Evolutionary conservation across 2,888 invertebrate genomes (phyloP).

Genomic region (Calameuta idolon): DNA sequence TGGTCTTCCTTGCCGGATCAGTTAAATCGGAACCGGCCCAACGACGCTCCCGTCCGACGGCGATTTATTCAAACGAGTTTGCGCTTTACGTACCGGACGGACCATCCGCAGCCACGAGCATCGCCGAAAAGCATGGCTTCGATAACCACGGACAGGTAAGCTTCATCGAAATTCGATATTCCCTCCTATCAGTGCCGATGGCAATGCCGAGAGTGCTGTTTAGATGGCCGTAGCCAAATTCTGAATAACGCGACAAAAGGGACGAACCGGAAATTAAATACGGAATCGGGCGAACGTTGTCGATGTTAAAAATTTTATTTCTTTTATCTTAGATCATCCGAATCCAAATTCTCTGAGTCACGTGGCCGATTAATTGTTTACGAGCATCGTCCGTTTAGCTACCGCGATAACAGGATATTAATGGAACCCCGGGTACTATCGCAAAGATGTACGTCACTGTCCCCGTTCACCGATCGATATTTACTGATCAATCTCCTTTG

Average conservation of each 20-base stretch:
- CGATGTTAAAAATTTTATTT: no score
- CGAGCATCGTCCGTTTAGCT: not conserved
- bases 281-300: not conserved
- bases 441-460: not conserved
- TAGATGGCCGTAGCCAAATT: not conserved
- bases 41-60: constrained; percentile 43
- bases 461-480: constrained; percentile 1
- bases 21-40: constrained; percentile 44
- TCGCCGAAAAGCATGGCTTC: constrained; percentile 89
- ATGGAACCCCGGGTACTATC: not conserved
- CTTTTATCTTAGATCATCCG: no score
- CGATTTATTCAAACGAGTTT: constrained; percentile 83
- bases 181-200: not conserved
- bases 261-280: not conserved
- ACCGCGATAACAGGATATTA: not conserved
- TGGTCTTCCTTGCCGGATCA: constrained; percentile 39
- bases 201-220: not conserved
- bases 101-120: constrained; percentile 76
- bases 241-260: not conserved
- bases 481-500: not conserved
- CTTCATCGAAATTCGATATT: constrained; percentile 23
- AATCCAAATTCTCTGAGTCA: not conserved
- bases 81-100: constrained; percentile 88
- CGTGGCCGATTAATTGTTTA: not conserved
- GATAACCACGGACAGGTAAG: constrained; percentile 89